A percentile compares a stretch with the other conserved stretches of the same genome.
Evolutionary conservation across 2,113 vertebrate genomes (phyloP).

Genomic region (Aviceda subcristata): DNA sequence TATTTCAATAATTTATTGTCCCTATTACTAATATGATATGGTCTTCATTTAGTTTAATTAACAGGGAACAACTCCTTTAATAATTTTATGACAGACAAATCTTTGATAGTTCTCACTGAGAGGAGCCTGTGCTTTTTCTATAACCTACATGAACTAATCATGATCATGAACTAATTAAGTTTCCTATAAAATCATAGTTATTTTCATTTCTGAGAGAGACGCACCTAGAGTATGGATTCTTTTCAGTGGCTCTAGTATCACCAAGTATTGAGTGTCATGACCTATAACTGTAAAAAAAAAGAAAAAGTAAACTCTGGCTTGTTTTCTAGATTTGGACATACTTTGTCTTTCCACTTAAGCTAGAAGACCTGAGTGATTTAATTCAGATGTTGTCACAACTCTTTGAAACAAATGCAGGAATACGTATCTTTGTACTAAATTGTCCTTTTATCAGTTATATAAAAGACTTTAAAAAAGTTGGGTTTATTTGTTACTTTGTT

Average conservation of each 20-base stretch:
- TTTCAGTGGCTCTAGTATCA: not conserved
- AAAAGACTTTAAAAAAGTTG: not conserved
- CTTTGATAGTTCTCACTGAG: not conserved
- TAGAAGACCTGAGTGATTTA: not conserved
- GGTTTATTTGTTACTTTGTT: not conserved
- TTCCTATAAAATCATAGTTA: not conserved
- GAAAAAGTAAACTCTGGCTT: not conserved
- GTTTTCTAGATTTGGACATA: accelerated
- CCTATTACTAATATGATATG: not conserved
- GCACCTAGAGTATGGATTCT: not conserved
- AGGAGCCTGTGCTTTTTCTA: not conserved
- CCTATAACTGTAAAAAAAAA: not conserved
- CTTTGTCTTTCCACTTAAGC: not conserved
- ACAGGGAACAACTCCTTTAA: not conserved
- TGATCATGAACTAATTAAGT: not conserved
- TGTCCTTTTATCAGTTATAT: not conserved
- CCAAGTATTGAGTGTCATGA: not conserved
- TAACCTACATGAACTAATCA: not conserved
- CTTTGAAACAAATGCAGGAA: not conserved
- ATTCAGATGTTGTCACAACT: not conserved
- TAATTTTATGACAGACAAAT: not conserved
- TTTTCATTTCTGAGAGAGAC: not conserved
- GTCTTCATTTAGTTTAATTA: not conserved
- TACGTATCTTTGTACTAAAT: not conserved
- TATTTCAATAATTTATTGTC: not conserved